A percentile compares a stretch with the other conserved stretches of the same genome.
phyloP scores from a whole-genome alignment of 2,888 invertebrate genomes.

The Idaea straminata region DNA sequence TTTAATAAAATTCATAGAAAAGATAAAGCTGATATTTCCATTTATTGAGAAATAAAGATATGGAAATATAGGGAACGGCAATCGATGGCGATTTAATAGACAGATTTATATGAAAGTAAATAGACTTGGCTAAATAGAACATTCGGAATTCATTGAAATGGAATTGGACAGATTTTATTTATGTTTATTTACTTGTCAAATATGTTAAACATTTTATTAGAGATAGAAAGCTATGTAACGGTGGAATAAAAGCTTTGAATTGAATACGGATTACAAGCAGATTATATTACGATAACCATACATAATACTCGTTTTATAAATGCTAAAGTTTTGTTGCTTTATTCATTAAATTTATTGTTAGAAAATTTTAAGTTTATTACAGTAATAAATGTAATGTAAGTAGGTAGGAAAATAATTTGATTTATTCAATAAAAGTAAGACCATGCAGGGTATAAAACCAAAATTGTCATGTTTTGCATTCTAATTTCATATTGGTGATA shows the following conservation, averaged over 20 bases:
- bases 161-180: not conserved
- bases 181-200: slow-evolving; percentile 1
- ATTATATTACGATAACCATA: not conserved
- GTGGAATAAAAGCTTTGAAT: not conserved
- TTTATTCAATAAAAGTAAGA: not conserved
- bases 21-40: slow-evolving; percentile 1
- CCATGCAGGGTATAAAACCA: no score
- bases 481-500: no score
- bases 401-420: not conserved
- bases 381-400: not conserved
- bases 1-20: not conserved
- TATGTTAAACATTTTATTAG: not conserved
- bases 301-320: not conserved
- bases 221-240: not conserved
- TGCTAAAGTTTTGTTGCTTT: not conserved
- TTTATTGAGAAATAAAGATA: slow-evolving; percentile 1
- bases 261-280: not conserved
- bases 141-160: not conserved
- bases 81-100: not conserved
- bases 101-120: not conserved
- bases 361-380: not conserved
- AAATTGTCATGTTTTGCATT: no score
- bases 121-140: slow-evolving; percentile 1
- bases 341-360: not conserved
- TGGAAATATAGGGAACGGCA: not conserved